Percentiles rank a stretch among this genome's conserved stretches.
phyloP scores from a whole-genome alignment of 2,888 invertebrate genomes.

The Hylaea fasciaria region DNA sequence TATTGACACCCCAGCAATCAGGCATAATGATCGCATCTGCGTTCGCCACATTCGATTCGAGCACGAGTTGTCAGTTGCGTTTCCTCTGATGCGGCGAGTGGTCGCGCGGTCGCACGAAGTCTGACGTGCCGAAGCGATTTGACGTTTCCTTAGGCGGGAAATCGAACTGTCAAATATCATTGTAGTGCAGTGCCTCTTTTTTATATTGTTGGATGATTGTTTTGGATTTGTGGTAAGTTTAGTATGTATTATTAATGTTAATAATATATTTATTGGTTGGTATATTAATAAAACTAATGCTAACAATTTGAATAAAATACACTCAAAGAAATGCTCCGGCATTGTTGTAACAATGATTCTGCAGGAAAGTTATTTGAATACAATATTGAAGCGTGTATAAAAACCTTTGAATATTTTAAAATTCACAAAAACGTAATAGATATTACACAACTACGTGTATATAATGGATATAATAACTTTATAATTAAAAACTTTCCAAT shows the following conservation, averaged over 20 bases:
- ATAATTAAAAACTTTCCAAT: constrained; percentile 36
- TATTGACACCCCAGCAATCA: constrained; percentile 8
- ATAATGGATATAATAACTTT: constrained; percentile 16
- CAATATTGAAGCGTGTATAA: neutral
- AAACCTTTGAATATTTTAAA: too few species aligned
- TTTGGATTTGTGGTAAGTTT: constrained; percentile 46
- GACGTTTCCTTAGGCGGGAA: constrained; percentile 68
- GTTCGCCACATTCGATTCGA: constrained; percentile 25
- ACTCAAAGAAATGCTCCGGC: too few species aligned
- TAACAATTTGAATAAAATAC: too few species aligned
- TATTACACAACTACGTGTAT: constrained; percentile 6
- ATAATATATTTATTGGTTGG: too few species aligned
- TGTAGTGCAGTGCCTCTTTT: constrained; percentile 48
- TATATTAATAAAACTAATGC: too few species aligned
- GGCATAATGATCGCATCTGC: constrained; percentile 36
- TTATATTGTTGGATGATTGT: constrained; percentile 47
- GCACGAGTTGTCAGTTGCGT: constrained; percentile 47
- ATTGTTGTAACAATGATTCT: neutral
- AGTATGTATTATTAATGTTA: neutral
- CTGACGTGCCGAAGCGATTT: constrained; percentile 49
- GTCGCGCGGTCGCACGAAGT: constrained; percentile 41
- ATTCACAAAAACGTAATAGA: neutral
- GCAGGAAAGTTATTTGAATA: neutral
- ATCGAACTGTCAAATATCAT: constrained; percentile 63
- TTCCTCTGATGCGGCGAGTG: constrained; percentile 42